Evolutionary conservation across 2,888 invertebrate species (phyloP).

Genomic region (Rhorus exstirpatorius): DNA sequence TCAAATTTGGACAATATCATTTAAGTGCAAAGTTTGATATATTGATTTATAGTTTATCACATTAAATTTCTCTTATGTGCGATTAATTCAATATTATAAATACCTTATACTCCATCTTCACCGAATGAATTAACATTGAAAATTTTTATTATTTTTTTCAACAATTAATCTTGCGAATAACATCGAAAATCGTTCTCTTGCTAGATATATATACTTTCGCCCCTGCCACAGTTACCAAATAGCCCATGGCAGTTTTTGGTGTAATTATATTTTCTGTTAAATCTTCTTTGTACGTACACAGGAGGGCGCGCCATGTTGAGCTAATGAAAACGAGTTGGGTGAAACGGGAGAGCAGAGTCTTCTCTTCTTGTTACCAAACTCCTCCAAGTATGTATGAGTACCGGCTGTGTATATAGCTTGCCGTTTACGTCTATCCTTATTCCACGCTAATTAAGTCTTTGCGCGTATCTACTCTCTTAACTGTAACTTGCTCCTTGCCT

Average conservation of each 20-base stretch:
- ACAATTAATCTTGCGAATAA: not conserved
- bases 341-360: conserved; percentile 46
- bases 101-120: too few relatives aligned
- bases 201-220: not conserved
- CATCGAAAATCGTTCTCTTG: not conserved
- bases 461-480: conserved; percentile 44
- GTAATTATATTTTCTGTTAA: conserved; percentile 43
- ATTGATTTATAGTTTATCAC: too few relatives aligned
- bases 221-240: not conserved
- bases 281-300: conserved; percentile 27
- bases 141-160: too few relatives aligned
- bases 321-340: conserved; percentile 63
- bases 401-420: conserved; percentile 8
- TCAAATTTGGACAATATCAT: not conserved
- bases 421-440: conserved; percentile 66
- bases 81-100: too few relatives aligned
- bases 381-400: conserved; percentile 49
- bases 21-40: too few relatives aligned
- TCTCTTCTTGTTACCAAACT: conserved; percentile 67
- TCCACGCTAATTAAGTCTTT: conserved; percentile 65
- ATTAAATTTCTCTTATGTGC: too few relatives aligned
- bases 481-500: conserved; percentile 24
- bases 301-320: conserved; percentile 28
- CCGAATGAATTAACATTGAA: too few relatives aligned
- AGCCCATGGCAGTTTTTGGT: not conserved